phyloP scores from a whole-genome alignment of 2,113 vertebrate species.

The Rhineura floridana region DNA sequence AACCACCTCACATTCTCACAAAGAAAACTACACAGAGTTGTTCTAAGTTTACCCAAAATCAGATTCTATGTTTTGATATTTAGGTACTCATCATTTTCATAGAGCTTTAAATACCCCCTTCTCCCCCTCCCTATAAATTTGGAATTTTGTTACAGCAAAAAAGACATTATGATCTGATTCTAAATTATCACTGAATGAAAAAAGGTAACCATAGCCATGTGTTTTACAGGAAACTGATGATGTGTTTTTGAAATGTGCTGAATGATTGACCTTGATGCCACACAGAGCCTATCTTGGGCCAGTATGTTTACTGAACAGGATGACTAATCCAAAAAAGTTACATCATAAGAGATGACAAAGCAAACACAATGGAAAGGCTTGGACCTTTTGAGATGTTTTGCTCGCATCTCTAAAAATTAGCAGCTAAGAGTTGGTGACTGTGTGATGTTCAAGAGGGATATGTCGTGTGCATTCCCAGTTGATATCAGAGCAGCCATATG shows the following conservation, averaged over 20 bases:
- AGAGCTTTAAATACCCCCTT: conserved; percentile 46
- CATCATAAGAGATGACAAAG: conserved; percentile 31
- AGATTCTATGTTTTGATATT: conserved; percentile 54
- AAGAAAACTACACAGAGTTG: conserved; percentile 37
- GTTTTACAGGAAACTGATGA: conserved; percentile 32
- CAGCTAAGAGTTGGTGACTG: neutral
- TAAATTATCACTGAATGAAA: conserved; percentile 36
- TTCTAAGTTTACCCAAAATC: conserved; percentile 54
- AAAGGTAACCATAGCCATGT: conserved; percentile 36
- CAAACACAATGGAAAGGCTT: conserved; percentile 14
- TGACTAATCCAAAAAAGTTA: conserved; percentile 30
- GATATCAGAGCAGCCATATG: neutral
- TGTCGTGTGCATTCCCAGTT: neutral
- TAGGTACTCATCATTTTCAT: conserved; percentile 53
- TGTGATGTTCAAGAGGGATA: neutral
- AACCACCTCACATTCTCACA: neutral
- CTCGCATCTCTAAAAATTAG: conserved; percentile 52
- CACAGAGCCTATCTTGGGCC: conserved; percentile 24
- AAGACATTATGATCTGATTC: conserved; percentile 44
- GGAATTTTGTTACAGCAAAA: neutral
- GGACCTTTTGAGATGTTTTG: conserved; percentile 43
- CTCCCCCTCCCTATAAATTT: neutral
- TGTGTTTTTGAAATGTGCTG: conserved; percentile 29
- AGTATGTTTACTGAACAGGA: conserved; percentile 50
- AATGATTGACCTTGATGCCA: conserved; percentile 35